Percentiles rank a stretch among this genome's conserved stretches.
Evolutionary conservation across 2,797 vertebrate species (phyloP).

Genomic region (Xiphophorus birchmanni): DNA sequence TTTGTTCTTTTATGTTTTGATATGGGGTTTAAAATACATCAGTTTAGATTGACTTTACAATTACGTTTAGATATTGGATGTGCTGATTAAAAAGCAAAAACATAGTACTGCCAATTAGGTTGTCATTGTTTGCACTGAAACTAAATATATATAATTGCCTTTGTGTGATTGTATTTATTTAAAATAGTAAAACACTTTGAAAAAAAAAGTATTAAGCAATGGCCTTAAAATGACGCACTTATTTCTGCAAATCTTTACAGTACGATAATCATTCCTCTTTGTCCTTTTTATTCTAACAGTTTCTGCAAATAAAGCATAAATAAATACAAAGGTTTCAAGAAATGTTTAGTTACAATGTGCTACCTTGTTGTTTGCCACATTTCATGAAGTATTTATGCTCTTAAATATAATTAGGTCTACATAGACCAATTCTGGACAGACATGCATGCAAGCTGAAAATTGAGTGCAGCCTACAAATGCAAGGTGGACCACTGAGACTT

Average conservation of each 20-base stretch:
- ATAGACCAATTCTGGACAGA: conserved; percentile 7
- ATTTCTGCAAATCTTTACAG: background rate
- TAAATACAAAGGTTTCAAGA: background rate
- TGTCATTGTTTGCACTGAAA: background rate
- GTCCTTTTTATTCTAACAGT: background rate
- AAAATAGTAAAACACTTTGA: background rate
- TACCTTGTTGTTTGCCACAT: conserved; percentile 1
- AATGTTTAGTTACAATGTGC: background rate
- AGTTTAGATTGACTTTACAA: background rate
- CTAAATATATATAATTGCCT: background rate
- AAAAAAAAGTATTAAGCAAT: background rate
- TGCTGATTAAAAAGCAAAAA: background rate
- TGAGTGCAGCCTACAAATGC: background rate
- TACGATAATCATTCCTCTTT: background rate
- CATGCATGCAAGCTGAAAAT: background rate
- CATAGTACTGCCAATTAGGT: background rate
- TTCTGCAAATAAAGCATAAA: background rate
- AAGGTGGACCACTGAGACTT: background rate
- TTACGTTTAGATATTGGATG: background rate
- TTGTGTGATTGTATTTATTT: background rate
- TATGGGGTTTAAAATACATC: background rate
- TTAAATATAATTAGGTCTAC: conserved; percentile 9
- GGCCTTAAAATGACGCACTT: background rate
- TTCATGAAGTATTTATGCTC: background rate
- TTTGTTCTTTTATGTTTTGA: background rate